phyloP scores from a whole-genome alignment of 2,888 invertebrate species.

The Mesorhabditis spiculigera region DNA sequence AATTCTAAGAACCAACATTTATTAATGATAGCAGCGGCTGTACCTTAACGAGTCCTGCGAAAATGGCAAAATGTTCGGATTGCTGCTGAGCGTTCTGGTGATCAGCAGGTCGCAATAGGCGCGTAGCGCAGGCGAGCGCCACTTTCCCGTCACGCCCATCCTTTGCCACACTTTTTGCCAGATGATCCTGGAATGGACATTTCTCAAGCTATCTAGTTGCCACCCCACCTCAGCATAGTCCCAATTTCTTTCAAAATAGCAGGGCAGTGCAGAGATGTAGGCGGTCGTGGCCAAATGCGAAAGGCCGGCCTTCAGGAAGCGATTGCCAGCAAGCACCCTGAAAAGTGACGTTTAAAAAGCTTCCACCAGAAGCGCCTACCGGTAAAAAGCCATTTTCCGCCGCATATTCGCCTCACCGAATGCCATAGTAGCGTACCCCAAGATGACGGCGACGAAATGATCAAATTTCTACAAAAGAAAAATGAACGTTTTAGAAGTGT shows the following conservation, averaged over 20 bases:
- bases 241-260: slow-evolving; percentile 19
- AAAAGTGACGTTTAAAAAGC: slow-evolving; percentile 92
- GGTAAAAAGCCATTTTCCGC: slow-evolving; percentile 68
- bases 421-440: slow-evolving; percentile 70
- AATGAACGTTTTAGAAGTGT: neutral
- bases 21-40: neutral
- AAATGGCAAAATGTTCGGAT: neutral
- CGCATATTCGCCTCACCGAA: slow-evolving; percentile 81
- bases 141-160: neutral
- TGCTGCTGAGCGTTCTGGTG: slow-evolving; percentile 2
- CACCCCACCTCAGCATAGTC: slow-evolving; percentile 23
- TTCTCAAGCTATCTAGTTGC: neutral
- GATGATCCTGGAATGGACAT: neutral
- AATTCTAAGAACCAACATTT: no score
- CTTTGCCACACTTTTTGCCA: slow-evolving; percentile 4
- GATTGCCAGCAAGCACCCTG: slow-evolving; percentile 89
- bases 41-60: neutral
- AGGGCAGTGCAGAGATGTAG: slow-evolving; percentile 17
- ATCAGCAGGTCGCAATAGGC: neutral
- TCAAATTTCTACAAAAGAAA: slow-evolving; percentile 75
- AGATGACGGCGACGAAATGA: slow-evolving; percentile 69
- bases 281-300: slow-evolving; percentile 27
- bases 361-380: slow-evolving; percentile 74
- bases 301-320: slow-evolving; percentile 60
- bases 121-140: neutral